Evolutionary conservation across 1,140 invertebrate species (phyloP).

Genomic region (Temnothorax curvispinosus): DNA sequence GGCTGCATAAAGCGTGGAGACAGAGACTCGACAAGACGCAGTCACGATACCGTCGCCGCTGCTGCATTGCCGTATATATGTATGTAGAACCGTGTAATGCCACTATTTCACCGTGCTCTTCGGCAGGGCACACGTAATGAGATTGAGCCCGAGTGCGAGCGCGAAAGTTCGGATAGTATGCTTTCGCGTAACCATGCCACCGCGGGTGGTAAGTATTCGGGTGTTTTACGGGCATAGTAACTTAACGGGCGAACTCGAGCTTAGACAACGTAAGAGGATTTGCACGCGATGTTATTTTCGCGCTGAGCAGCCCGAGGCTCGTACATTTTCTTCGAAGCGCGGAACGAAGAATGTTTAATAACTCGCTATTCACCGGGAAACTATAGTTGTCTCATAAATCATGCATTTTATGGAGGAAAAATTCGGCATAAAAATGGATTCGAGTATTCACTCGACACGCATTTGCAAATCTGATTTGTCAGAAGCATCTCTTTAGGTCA

Average conservation of each 20-base stretch:
- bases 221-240: not conserved
- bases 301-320: not conserved
- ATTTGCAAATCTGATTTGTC: not conserved
- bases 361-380: too few species aligned
- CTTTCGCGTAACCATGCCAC: not conserved
- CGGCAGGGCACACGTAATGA: conserved; percentile 8
- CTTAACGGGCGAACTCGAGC: not conserved
- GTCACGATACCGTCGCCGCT: not conserved
- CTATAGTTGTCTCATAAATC: not conserved
- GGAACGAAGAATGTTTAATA: conserved; percentile 20
- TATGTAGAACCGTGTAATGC: not conserved
- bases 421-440: not conserved
- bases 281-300: conserved; percentile 13
- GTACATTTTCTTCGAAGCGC: not conserved
- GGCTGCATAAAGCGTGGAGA: not conserved
- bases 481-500: not conserved
- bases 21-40: not conserved
- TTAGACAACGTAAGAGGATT: conserved; percentile 50
- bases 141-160: conserved; percentile 11
- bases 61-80: not conserved
- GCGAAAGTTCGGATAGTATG: conserved; percentile 28
- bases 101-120: not conserved
- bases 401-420: not conserved
- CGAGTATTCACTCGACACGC: not conserved
- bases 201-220: conserved; percentile 4